phyloP scores from a whole-genome alignment of 2,888 invertebrate species.

The Polia nebulosa region DNA sequence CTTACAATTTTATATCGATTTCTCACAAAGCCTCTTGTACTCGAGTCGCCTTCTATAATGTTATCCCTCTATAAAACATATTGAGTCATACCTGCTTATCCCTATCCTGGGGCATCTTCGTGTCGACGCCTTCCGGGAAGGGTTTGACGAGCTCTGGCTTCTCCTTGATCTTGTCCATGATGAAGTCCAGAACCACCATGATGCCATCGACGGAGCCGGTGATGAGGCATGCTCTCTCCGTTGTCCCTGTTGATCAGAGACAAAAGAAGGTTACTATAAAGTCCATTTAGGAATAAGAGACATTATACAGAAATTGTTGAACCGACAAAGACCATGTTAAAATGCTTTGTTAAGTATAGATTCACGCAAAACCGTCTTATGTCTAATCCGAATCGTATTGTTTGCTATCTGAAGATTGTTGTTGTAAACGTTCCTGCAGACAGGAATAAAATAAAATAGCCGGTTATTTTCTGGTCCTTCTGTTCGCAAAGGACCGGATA shows the following conservation, averaged over 20 bases:
- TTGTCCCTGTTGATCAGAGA: slow-evolving; percentile 93
- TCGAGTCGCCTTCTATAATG: neutral
- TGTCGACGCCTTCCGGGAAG: slow-evolving; percentile 95
- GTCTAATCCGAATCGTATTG: slow-evolving; percentile 25
- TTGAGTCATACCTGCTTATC: slow-evolving; percentile 93
- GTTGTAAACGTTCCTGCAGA: slow-evolving; percentile 16
- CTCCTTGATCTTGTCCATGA: slow-evolving; percentile 98
- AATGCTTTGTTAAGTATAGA: slow-evolving; percentile 21
- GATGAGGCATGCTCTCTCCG: slow-evolving; percentile 98
- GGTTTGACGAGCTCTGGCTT: slow-evolving; percentile 97
- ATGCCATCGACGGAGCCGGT: slow-evolving; percentile 97
- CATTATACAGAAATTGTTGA: neutral
- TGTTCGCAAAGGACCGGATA: slow-evolving; percentile 37
- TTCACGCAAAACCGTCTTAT: slow-evolving; percentile 8
- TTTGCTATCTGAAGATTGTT: slow-evolving; percentile 23
- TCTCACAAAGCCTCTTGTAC: neutral
- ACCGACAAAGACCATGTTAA: slow-evolving; percentile 3
- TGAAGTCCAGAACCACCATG: slow-evolving; percentile 97
- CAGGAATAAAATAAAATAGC: slow-evolving; percentile 32
- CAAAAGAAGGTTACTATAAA: neutral
- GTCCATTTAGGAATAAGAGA: neutral
- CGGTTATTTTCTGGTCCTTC: slow-evolving; percentile 47
- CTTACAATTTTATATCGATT: slow-evolving; percentile 33
- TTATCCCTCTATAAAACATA: neutral
- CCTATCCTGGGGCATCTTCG: slow-evolving; percentile 96